Percentiles rank a stretch among this genome's conserved stretches.
Evolutionary conservation across 2,113 vertebrate species (phyloP).

Genomic region (Coregonus clupeaformis): DNA sequence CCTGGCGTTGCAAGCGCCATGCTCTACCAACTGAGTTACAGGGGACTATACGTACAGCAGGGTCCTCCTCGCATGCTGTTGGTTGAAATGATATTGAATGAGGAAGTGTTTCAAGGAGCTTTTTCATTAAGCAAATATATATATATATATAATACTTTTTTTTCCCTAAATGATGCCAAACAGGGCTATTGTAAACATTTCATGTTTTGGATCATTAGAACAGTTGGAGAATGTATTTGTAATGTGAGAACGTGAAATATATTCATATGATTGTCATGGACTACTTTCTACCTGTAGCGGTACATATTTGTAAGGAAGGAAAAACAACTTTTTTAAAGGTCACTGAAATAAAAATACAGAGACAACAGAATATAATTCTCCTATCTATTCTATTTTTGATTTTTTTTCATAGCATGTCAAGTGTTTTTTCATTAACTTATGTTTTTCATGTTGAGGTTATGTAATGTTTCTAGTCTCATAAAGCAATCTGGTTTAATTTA

Average conservation of each 20-base stretch:
- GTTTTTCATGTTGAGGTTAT: conserved; percentile 70
- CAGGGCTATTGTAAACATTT: conserved; percentile 78
- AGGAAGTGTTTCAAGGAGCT: too few species aligned
- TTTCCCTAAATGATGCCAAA: conserved; percentile 54
- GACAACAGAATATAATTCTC: conserved; percentile 71
- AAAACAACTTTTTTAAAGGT: conserved; percentile 17
- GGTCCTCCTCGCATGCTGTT: conserved; percentile 25
- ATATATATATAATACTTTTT: too few species aligned
- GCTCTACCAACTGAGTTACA: too few species aligned
- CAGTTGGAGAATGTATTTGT: conserved; percentile 59
- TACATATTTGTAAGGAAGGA: conserved; percentile 67
- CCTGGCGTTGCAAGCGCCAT: too few species aligned
- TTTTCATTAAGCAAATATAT: too few species aligned
- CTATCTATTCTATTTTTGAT: conserved; percentile 68
- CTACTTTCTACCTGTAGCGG: conserved; percentile 79
- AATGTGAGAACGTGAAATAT: conserved; percentile 44
- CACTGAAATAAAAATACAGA: conserved; percentile 34
- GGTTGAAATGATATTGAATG: background rate
- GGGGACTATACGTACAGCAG: too few species aligned
- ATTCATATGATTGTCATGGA: conserved; percentile 78
- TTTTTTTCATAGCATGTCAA: conserved; percentile 73
- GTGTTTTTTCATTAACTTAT: conserved; percentile 76
- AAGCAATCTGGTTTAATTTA: conserved; percentile 81
- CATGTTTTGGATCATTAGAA: conserved; percentile 62
- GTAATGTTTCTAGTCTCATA: conserved; percentile 77